Conservation (phyloP, 2,888 invertebrate genomes). For the Caenorhabditis panamensis region DNA sequence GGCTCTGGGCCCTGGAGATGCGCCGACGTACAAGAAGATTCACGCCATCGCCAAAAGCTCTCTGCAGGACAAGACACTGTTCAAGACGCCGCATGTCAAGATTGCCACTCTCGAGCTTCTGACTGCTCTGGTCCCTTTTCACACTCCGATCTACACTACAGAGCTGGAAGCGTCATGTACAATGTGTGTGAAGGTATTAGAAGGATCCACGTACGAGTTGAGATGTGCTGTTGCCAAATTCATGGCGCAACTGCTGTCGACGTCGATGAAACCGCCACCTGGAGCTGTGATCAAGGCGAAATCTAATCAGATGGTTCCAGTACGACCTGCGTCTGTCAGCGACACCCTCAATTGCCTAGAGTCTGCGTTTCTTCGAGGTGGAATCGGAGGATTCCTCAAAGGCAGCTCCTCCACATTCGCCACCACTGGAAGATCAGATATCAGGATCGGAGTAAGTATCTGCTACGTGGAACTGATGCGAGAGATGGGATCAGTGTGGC, state of each 20-base stretch:
- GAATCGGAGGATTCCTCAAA: constrained; percentile 88
- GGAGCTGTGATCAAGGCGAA: constrained; percentile 59
- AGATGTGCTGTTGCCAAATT: constrained; percentile 93
- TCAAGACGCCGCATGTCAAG: constrained; percentile 92
- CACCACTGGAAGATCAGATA: constrained; percentile 93
- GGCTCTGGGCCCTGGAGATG: constrained; percentile 95
- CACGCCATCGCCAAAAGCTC: constrained; percentile 92
- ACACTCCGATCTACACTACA: constrained; percentile 88
- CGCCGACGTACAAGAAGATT: constrained; percentile 90
- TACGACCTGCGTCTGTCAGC: constrained; percentile 84
- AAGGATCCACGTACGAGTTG: constrained; percentile 93
- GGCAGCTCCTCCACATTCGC: constrained; percentile 87
- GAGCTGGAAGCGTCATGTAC: constrained; percentile 77
- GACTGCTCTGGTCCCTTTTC: constrained; percentile 91
- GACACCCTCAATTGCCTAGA: constrained; percentile 93
- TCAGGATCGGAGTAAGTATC: constrained; percentile 96
- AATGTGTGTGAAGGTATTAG: constrained; percentile 85
- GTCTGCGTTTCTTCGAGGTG: constrained; percentile 93
- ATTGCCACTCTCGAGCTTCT: constrained; percentile 93
- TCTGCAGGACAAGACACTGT: constrained; percentile 92
- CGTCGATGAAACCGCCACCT: constrained; percentile 77
- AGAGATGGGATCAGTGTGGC: constrained; percentile 92
- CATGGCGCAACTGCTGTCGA: constrained; percentile 90
- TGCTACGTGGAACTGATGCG: constrained; percentile 96
- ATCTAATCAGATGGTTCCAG: constrained; percentile 54